A percentile compares a stretch with the other conserved stretches of the same genome.
Conservation (phyloP, 2,797 vertebrate species). For the Spatula clypeata region DNA sequence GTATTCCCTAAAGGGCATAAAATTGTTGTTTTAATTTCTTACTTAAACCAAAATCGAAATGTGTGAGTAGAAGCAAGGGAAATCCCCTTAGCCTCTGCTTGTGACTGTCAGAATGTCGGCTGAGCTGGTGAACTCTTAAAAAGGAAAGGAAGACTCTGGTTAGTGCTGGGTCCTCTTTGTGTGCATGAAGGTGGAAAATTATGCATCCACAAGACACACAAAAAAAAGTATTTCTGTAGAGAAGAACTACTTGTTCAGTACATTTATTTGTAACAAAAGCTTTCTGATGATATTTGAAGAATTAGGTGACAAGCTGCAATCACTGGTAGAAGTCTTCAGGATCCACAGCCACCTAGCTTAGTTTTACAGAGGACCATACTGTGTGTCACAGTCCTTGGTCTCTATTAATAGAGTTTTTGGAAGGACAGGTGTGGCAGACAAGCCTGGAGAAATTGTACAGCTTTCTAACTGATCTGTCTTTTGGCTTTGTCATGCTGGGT, state of each 20-base stretch:
- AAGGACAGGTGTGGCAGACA: neutral
- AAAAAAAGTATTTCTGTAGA: neutral
- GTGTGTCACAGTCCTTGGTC: neutral
- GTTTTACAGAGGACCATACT: neutral
- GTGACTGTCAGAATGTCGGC: neutral
- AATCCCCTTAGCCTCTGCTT: neutral
- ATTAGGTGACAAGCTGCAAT: neutral
- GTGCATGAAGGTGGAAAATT: neutral
- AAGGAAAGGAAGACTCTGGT: neutral
- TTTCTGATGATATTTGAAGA: constrained; percentile 10
- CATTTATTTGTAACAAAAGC: neutral
- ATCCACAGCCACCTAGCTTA: neutral
- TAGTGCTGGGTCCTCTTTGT: neutral
- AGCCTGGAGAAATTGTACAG: neutral
- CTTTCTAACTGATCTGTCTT: neutral
- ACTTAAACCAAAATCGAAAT: constrained; percentile 13
- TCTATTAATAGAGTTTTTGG: neutral
- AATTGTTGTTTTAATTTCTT: neutral
- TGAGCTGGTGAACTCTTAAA: neutral
- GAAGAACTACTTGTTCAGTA: neutral
- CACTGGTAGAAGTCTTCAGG: neutral
- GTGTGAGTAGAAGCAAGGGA: neutral
- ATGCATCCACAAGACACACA: neutral
- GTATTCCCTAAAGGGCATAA: neutral
- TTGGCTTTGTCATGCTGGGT: neutral